Evolutionary conservation across 2,113 vertebrate genomes (phyloP), one percentile per base, ranked within the genome.

Genomic region (Alosa alosa): DNA sequence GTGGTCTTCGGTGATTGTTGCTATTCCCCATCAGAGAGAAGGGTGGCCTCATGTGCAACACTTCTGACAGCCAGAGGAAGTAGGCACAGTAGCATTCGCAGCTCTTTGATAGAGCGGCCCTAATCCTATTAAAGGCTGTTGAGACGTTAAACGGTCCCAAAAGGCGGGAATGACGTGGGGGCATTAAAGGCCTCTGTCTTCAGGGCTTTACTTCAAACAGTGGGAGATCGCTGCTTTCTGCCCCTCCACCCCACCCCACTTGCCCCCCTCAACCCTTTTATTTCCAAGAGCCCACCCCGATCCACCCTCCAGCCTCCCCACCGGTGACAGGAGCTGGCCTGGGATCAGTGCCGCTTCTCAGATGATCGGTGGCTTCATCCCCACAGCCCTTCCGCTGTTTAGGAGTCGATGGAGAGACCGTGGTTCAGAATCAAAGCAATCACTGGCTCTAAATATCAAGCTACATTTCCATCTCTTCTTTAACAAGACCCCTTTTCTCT

Each of bases 41-140:
- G 31, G 36, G 72, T 36, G 15, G 72, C 72, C 72, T 36, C 36
- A 13, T 15, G 31, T 39, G 36, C 72, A 36, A 36, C 25, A 78
- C 72, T 78, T 10, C 31, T 15, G 13, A 4, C 31, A 78, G 72
- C 72, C 72, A 39, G 31, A 78, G 64, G 52, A 55, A 18, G 52
- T 18, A 18, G 15, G 72, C 36, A 36, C 15, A 78, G 72, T 4
- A 36, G 72, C 72, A 41, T 78, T 78, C 31, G 18, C 15, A 17
- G 72, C 11, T 36, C 72, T 78, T 78, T 36, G 25, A 39, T 41
- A 39, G 72, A 78, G 72, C 36, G 72, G 72, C 91, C 86, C 85
- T 92, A 93, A 94, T 94, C 90, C 91, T n/a, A 89, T 92, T 93
- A 92, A 93, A 93, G 93, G 93, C 89, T 90, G 84, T 93, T 25